Base-by-base conservation (phyloP, 2,888 invertebrate species). In the Rotaria sp. region DNA sequence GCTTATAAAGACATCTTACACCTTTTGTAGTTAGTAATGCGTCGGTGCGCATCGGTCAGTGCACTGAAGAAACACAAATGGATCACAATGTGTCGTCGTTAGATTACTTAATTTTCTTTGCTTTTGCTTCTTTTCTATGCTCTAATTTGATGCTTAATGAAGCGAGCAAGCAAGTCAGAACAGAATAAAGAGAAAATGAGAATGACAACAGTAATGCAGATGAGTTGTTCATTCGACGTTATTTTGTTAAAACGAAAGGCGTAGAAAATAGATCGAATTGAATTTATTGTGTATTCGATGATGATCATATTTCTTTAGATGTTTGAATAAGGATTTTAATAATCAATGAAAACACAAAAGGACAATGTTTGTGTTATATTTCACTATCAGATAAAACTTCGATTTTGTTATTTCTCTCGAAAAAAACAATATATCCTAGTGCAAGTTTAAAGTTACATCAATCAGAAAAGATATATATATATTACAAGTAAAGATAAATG, bases 41-140 rank as follows among this genome's bases (percentile, higher is more conserved):
- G 35, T 21, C 67, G 35, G 67, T 35, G 67, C 8, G 7, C 67
- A 67, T 67, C 67, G 35, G 67, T 35, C 35, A 35, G 35, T 67
- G 67, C 67, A 35, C 35, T 35, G 30, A 67, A 35, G 35, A 67
- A 35, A 67, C 35, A 67, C 35, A 67, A 67, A 35, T 67, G 35
- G 18, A 67, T 67, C 18, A 50, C 18, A 18, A 67, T 67, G 18
- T 35, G 35, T 67, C 67, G 67, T 15, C 67, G 67, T 67, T 67
- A 35, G 67, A 67, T 67, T 67, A 67, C 35, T 67, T 67, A 67
- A 67, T 67, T 30, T 67, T 67, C 67, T 67, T 35, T 67, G 18
- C 67, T 38, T 35, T 67, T 7, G 1, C 35, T 67, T 67, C 35
- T 35, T 67, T 67, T 38, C 26, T 18, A 35, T 67, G 35, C 18